Conservation (phyloP, 2,888 invertebrate species). For the Vanessa cardui region DNA sequence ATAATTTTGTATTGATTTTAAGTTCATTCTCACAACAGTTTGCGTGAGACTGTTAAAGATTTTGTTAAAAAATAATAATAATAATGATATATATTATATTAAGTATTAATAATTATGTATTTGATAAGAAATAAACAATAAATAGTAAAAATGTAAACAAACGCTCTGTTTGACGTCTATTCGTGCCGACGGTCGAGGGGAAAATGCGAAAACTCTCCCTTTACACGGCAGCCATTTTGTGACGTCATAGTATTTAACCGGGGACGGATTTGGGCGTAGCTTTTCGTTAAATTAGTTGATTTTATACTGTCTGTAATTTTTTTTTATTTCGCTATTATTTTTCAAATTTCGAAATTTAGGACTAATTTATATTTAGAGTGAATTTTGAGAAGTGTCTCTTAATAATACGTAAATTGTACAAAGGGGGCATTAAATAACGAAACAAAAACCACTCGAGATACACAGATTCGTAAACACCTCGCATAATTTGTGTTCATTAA, state of each 20-base stretch:
- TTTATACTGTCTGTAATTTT: constrained; percentile 15
- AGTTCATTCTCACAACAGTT: too few relatives aligned
- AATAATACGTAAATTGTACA: not conserved
- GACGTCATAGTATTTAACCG: constrained; percentile 60
- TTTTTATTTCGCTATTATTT: not conserved
- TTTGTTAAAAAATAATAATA: too few relatives aligned
- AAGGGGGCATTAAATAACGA: not conserved
- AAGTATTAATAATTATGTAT: not conserved
- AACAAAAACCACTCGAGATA: not conserved
- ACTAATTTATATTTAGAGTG: too few relatives aligned
- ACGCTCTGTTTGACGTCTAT: constrained; percentile 45
- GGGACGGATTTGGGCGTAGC: constrained; percentile 62
- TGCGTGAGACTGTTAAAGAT: too few relatives aligned
- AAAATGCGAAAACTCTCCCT: constrained; percentile 80
- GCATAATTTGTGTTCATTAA: not conserved
- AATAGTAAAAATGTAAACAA: constrained; percentile 12
- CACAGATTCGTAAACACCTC: not conserved
- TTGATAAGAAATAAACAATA: not conserved
- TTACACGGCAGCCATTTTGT: constrained; percentile 74
- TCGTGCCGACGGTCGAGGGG: constrained; percentile 60
- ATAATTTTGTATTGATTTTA: too few relatives aligned
- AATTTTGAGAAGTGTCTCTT: too few relatives aligned
- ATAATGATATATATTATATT: too few relatives aligned
- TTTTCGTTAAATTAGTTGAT: constrained; percentile 1
- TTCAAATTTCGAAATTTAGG: too few relatives aligned